Evolutionary conservation across 1,140 invertebrate species (phyloP).

Genomic region (Zaprionus kolodkinae): DNA sequence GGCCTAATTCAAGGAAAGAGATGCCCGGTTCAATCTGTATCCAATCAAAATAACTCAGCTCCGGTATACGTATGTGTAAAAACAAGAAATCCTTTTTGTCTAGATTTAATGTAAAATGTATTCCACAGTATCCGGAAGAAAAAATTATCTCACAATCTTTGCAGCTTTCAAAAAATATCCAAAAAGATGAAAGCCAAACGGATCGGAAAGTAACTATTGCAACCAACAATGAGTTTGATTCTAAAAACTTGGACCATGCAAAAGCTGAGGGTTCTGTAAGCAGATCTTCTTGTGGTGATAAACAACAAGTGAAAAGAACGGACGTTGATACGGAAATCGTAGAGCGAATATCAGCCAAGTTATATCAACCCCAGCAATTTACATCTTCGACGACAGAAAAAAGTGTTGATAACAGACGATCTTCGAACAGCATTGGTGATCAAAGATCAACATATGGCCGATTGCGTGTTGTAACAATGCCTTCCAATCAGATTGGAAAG

Average conservation of each 20-base stretch:
- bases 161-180: conserved; percentile 26
- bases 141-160: conserved; percentile 29
- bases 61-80: conserved; percentile 56
- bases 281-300: conserved; percentile 3
- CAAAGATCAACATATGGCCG: conserved; percentile 86
- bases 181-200: conserved; percentile 16
- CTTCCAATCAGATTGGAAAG: conserved; percentile 78
- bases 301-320: conserved; percentile 22
- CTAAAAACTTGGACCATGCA: conserved; percentile 17
- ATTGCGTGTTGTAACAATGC: conserved; percentile 87
- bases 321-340: conserved; percentile 3
- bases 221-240: conserved; percentile 7
- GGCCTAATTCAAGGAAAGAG: conserved; percentile 32
- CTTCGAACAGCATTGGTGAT: conserved; percentile 31
- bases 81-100: background rate
- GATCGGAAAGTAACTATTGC: conserved; percentile 2
- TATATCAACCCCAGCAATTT: conserved; percentile 11
- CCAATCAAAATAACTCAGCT: conserved; percentile 69
- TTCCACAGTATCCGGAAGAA: conserved; percentile 56
- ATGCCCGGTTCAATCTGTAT: conserved; percentile 18
- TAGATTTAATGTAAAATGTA: background rate
- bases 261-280: conserved; percentile 1
- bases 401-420: conserved; percentile 39
- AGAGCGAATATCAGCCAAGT: background rate
- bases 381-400: conserved; percentile 24